Conservation (phyloP, 2,113 vertebrate genomes). For the Hoplias malabaricus region DNA sequence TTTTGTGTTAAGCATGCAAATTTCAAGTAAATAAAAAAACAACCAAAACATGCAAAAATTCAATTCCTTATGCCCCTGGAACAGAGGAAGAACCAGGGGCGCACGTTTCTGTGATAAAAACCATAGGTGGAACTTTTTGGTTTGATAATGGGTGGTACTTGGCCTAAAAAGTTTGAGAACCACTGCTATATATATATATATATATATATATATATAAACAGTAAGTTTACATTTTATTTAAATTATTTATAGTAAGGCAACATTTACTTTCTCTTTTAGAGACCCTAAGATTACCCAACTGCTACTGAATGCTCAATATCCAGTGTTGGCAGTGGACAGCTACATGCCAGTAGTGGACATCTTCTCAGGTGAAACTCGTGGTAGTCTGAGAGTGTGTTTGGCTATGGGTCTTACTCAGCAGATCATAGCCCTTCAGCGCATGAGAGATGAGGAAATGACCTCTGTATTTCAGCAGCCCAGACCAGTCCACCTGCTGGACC, state of each 20-base stretch:
- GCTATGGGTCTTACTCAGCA: slow-evolving; percentile 89
- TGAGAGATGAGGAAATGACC: slow-evolving; percentile 73
- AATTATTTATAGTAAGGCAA: neutral
- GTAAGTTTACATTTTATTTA: no score
- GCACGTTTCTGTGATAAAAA: no score
- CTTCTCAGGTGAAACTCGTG: slow-evolving; percentile 79
- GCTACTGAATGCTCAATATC: slow-evolving; percentile 88
- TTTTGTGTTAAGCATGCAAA: no score
- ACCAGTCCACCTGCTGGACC: slow-evolving; percentile 81
- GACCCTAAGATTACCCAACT: slow-evolving; percentile 80
- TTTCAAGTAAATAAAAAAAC: no score
- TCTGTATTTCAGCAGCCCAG: slow-evolving; percentile 52
- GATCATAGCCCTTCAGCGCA: slow-evolving; percentile 80
- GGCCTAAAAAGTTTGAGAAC: no score
- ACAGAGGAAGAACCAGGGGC: no score
- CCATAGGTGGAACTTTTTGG: no score
- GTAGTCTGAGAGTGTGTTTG: slow-evolving; percentile 83
- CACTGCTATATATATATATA: no score
- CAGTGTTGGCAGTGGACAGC: slow-evolving; percentile 89
- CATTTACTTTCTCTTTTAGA: slow-evolving; percentile 61
- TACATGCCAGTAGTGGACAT: slow-evolving; percentile 86
- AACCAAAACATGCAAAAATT: no score
- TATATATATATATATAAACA: no score
- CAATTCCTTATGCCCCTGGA: no score
- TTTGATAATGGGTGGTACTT: no score